These are phyloP conservation scores for Anabacerthia variegaticeps DNA, from an alignment of 2,797 vertebrate genomes.

Conservation along the genomic window DNA sequence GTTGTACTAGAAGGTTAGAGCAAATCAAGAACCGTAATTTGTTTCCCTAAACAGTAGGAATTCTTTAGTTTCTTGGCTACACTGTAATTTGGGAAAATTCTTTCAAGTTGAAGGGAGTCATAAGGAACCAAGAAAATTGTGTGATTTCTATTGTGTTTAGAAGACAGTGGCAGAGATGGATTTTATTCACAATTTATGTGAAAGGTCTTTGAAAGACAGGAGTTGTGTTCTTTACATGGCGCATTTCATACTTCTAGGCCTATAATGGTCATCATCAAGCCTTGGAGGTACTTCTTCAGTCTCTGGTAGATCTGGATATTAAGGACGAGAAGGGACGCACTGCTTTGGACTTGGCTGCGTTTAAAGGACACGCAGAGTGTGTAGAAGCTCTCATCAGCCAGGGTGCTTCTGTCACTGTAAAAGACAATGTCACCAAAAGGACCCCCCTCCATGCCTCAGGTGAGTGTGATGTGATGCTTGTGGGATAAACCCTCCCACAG, in stretches of 20 bases:
- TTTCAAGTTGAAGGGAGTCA: neutral
- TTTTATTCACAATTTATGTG: neutral
- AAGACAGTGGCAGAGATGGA: neutral
- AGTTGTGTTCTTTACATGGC: neutral
- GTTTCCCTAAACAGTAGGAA: neutral
- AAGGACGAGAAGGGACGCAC: slow-evolving; percentile 90
- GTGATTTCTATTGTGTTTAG: neutral
- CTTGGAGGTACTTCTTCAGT: slow-evolving; percentile 92
- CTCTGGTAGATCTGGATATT: slow-evolving; percentile 88
- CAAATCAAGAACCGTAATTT: neutral
- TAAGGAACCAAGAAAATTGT: neutral
- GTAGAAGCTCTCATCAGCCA: slow-evolving; percentile 92
- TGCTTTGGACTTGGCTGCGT: slow-evolving; percentile 89
- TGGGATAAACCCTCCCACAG: neutral
- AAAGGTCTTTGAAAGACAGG: neutral
- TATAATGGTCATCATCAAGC: slow-evolving; percentile 95
- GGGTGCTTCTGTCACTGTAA: slow-evolving; percentile 88
- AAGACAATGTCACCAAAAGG: slow-evolving; percentile 84
- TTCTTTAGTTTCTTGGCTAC: neutral
- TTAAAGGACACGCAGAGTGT: slow-evolving; percentile 89
- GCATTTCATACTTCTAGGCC: slow-evolving; percentile 76
- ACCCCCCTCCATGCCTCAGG: slow-evolving; percentile 92
- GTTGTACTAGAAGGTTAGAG: neutral
- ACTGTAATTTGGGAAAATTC: neutral
- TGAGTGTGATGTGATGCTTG: slow-evolving; percentile 24